Evolutionary conservation across 23 tunicate species (phyloP), one percentile per base, ranked within the genome.

Genomic region (Halocynthia aurantium): DNA sequence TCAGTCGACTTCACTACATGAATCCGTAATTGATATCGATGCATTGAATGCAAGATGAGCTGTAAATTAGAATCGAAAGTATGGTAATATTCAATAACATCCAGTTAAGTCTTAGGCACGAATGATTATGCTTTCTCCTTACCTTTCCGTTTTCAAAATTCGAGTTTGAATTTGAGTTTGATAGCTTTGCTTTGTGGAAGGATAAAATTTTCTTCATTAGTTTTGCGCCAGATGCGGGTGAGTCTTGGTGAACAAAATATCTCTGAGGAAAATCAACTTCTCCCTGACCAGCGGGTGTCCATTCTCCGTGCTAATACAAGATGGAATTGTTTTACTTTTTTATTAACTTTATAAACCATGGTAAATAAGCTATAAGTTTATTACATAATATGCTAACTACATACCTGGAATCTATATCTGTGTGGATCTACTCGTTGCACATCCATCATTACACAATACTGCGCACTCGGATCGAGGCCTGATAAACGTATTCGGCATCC

Each of bases 381-480:
- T 0, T 52, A 62, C 7, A 10, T 40, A 8, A 70, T 7, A 70
- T 67, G 8, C 44, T 8, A 19, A 19, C 13, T 58, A 19, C 13
- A 58, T 52, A 78, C 82, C 82, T 81, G 85, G 60, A 81, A 81
- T 64, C 82, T 78, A 73, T 84, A 84, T 78, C 89, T 71, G 77
- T 78, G 52, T 52, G 72, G 71, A 57, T 84, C 89, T 15, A 77
- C 73, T 51, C 82, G 71, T 10, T 53, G 69, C 49, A 77, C 77
- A 52, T 76, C 78, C 89, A 84, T 77, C 78, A 84, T 52, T 6
- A 84, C 83, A 57, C 89, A 84, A 62, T 84, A 84, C 22, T 78
- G 76, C 0, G 83, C 77, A 70, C 62, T 62, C 51, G 89, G 83
- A 6, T 84, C 61, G 73, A 84, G 50, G 0, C 89, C 89, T 8